Conservation (phyloP, 2,888 invertebrate species). For the Lasioglossum villosulum region DNA sequence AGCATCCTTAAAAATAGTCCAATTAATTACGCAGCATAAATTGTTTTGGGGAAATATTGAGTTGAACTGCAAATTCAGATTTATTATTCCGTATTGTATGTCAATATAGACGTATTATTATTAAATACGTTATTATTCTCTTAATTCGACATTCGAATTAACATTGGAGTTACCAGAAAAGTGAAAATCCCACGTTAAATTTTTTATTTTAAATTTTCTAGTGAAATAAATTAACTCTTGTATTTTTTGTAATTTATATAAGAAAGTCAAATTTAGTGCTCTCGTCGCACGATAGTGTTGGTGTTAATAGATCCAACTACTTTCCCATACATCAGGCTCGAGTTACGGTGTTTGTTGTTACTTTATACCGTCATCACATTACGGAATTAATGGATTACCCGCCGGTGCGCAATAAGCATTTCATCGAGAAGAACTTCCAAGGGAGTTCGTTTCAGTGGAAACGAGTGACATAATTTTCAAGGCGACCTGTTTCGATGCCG, state of each 20-base stretch:
- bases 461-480: conserved; percentile 30
- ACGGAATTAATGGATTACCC: not conserved
- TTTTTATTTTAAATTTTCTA: too few relatives aligned
- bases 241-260: too few relatives aligned
- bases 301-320: not conserved
- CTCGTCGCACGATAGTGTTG: not conserved
- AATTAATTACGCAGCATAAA: not conserved
- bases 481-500: conserved; percentile 2
- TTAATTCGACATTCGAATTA: not conserved
- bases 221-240: too few relatives aligned
- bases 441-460: conserved; percentile 41
- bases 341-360: not conserved
- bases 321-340: not conserved
- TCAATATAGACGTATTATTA: too few relatives aligned
- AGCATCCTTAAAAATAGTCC: too few relatives aligned
- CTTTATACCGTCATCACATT: not conserved
- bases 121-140: too few relatives aligned
- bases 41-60: not conserved
- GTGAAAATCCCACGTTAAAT: too few relatives aligned
- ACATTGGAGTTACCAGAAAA: too few relatives aligned
- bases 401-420: not conserved
- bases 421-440: conserved; percentile 38
- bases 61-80: too few relatives aligned
- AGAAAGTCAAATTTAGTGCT: not conserved
- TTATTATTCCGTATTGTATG: too few relatives aligned